Evolutionary conservation across 37 sponge, comb jelly and placozoan species (phyloP).

Genomic region (Dysidea cf. avara): DNA sequence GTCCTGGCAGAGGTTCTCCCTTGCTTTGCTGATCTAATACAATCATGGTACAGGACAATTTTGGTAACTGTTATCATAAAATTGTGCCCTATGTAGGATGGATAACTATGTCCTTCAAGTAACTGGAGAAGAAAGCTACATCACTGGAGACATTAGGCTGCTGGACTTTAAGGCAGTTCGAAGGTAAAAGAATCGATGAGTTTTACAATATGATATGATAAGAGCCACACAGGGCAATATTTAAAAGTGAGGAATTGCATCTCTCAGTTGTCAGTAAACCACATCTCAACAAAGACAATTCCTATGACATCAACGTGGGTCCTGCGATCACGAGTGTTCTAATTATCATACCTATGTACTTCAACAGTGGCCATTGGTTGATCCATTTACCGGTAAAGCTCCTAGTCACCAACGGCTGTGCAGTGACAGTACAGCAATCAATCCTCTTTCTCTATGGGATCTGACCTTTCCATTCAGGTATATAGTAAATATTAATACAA

Average conservation of each 20-base stretch:
- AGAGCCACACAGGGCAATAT: constrained; percentile 60
- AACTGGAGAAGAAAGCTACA: constrained; percentile 51
- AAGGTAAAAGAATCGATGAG: constrained; percentile 8
- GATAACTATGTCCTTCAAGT: constrained; percentile 50
- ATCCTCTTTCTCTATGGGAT: constrained; percentile 62
- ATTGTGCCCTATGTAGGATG: constrained; percentile 43
- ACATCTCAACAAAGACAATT: constrained; percentile 5
- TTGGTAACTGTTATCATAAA: too few species aligned
- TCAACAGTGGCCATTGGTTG: constrained; percentile 49
- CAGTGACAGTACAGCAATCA: background rate
- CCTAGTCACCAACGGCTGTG: constrained; percentile 50
- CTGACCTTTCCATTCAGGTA: constrained; percentile 45
- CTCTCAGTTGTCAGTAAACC: constrained; percentile 52
- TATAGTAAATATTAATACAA: background rate
- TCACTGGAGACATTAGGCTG: constrained; percentile 51
- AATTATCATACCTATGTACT: background rate
- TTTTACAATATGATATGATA: background rate
- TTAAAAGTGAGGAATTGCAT: constrained; percentile 48
- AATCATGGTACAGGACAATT: too few species aligned
- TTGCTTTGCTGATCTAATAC: too few species aligned
- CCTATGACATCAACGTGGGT: constrained; percentile 35
- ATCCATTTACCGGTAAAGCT: constrained; percentile 37
- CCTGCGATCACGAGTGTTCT: background rate
- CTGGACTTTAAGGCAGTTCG: constrained; percentile 56
- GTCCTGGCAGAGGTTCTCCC: too few species aligned